Evolutionary conservation across 2,797 vertebrate genomes (phyloP).

Genomic region (Protonibea diacanthus): DNA sequence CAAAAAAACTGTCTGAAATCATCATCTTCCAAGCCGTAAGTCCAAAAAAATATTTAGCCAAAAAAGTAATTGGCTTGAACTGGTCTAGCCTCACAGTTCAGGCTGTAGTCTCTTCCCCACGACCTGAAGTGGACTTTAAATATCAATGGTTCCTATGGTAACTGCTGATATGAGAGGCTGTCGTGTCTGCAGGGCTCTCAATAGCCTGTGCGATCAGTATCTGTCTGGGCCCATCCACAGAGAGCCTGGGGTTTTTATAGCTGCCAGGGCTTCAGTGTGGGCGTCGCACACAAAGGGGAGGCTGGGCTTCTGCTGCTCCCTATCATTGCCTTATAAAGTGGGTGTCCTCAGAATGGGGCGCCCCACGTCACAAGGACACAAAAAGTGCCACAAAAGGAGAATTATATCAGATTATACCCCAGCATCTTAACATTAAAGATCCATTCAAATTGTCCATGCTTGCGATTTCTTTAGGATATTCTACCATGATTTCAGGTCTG

Average conservation of each 20-base stretch:
- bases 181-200: slow-evolving; percentile 58
- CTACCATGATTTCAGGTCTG: background rate
- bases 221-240: slow-evolving; percentile 71
- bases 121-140: slow-evolving; percentile 44
- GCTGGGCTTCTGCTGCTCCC: slow-evolving; percentile 70
- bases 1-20: slow-evolving; percentile 13
- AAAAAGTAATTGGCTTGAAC: slow-evolving; percentile 28
- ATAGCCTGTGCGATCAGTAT: slow-evolving; percentile 64
- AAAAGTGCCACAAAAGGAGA: slow-evolving; percentile 67
- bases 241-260: slow-evolving; percentile 78
- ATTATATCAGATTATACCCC: slow-evolving; percentile 21
- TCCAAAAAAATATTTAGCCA: slow-evolving; percentile 15
- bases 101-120: slow-evolving; percentile 30
- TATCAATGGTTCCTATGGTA: slow-evolving; percentile 78
- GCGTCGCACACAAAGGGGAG: slow-evolving; percentile 70
- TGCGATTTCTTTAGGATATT: background rate
- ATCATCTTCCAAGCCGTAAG: slow-evolving; percentile 18
- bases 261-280: slow-evolving; percentile 69
- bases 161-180: slow-evolving; percentile 68
- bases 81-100: slow-evolving; percentile 27
- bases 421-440: slow-evolving; percentile 9
- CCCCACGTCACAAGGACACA: slow-evolving; percentile 69
- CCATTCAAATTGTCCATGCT: background rate
- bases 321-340: slow-evolving; percentile 77
- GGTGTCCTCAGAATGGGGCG: slow-evolving; percentile 59